phyloP scores from a whole-genome alignment of 2,797 vertebrate genomes.

The Pantherophis vulpinus region DNA sequence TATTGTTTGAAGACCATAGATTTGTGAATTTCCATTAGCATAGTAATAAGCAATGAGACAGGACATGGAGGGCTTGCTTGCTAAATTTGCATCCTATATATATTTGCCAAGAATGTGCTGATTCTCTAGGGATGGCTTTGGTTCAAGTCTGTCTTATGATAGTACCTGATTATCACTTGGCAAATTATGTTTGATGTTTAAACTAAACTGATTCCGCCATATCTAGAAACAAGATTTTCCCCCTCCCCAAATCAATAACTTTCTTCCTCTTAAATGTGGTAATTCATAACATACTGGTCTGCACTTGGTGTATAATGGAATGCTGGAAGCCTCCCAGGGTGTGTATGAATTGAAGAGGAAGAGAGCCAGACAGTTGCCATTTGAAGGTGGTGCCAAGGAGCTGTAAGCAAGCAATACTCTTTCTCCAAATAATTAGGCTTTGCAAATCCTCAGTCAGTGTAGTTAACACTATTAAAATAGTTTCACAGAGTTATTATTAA shows the following conservation, averaged over 20 bases:
- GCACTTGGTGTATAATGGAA: not conserved
- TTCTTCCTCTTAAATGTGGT: not conserved
- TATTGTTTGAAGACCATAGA: not conserved
- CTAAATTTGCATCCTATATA: not conserved
- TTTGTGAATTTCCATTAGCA: not conserved
- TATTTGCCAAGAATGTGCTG: not conserved
- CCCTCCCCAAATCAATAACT: not conserved
- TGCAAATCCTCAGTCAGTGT: not conserved
- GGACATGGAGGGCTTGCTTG: not conserved
- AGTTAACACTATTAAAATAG: not conserved
- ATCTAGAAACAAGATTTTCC: not conserved
- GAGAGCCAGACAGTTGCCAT: not conserved
- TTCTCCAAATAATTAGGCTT: not conserved
- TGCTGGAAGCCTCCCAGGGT: not conserved
- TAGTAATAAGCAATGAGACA: not conserved
- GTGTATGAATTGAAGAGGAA: not conserved
- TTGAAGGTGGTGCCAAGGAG: not conserved
- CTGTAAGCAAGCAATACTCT: not conserved
- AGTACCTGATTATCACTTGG: not conserved
- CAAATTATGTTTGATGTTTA: not conserved
- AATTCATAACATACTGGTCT: not conserved
- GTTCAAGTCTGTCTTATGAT: not conserved
- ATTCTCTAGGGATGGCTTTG: not conserved
- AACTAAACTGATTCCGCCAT: not conserved
- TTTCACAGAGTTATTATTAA: not conserved